Evolutionary conservation across 1,140 invertebrate species (phyloP).

Genomic region (Drosophila suzukii): DNA sequence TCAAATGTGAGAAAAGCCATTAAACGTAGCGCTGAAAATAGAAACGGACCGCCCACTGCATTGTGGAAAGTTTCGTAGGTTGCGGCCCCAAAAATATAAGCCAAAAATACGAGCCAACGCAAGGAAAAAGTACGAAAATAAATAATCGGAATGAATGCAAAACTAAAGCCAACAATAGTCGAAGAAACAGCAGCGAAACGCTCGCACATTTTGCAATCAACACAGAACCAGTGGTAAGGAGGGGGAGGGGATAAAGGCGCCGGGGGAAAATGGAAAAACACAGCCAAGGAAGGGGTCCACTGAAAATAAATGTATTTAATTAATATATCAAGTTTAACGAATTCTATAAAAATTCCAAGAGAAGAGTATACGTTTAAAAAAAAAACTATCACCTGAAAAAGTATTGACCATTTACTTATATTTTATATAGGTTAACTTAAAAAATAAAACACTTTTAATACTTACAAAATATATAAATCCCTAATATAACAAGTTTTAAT

Average conservation of each 20-base stretch:
- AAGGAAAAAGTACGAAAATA: slow-evolving; percentile 40
- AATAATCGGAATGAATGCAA: slow-evolving; percentile 57
- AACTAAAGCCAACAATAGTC: slow-evolving; percentile 43
- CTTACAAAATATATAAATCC: no score
- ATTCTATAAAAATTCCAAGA: no score
- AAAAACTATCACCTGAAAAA: no score
- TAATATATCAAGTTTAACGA: no score
- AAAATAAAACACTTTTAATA: no score
- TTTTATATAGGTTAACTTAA: no score
- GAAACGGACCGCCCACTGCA: slow-evolving; percentile 55
- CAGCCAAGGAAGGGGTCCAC: slow-evolving; percentile 12
- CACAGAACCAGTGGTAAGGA: slow-evolving; percentile 6
- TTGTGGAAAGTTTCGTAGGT: slow-evolving; percentile 67
- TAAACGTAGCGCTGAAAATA: slow-evolving; percentile 55
- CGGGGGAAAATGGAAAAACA: slow-evolving; percentile 26
- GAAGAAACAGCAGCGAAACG: slow-evolving; percentile 27
- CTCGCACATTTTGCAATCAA: slow-evolving; percentile 61
- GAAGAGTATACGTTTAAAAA: no score
- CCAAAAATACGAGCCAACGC: slow-evolving; percentile 34
- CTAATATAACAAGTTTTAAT: neutral
- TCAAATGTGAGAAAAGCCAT: slow-evolving; percentile 67
- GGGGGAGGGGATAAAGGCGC: neutral
- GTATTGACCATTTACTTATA: no score
- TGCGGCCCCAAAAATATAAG: slow-evolving; percentile 56
- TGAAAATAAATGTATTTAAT: slow-evolving; percentile 4